Base-by-base conservation (phyloP, 1,140 invertebrate species). In the Batillaria attramentaria region DNA sequence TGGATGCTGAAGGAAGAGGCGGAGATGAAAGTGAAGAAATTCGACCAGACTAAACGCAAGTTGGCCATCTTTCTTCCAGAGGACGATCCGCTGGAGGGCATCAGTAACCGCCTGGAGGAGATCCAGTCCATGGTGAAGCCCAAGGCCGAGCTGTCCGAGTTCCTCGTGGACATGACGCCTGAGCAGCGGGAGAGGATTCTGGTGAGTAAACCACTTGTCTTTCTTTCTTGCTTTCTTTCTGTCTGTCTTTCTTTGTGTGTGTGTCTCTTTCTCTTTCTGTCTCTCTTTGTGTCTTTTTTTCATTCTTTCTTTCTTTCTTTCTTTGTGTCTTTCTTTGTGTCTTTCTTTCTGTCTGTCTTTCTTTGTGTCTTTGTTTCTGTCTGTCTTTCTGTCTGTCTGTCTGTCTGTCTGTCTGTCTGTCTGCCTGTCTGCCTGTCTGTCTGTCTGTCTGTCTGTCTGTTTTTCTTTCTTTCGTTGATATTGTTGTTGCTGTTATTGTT, bases 1-100 rank as follows among this genome's bases (percentile, higher is more conserved):
- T 87, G 85, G 85, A 57, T 85, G 31, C 75, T 87, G 72, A 83
- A 84, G 46, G 84, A 87, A 60, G 79, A 80, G 43, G 75, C 83
- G 37, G 76, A 84, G 42, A 79, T 73, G 33, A 72, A 82, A 43
- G 46, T 77, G 20, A 80, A 81, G 43, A 78, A 82, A 43, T 83
- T 87, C 74, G 65, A 77, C 18, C 77, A 73, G 50, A 75, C 80
- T 20, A 83, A 79, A 46, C 82, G 78, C 57, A 83, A 81, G 74
- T 70, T 86, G 50, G 76, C 74, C 78, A 85, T 87, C 79, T 60
- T 60, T 72, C 73, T 84, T 83, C 85, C 85, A 83, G 83, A 85
- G 72, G 75, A 86, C 13, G 81, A 86, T 16, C 72, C 84, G 0
- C 68, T 82, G 33, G 81, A 81, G 54, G 77, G 80, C 28, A 84